Conservation (phyloP, 2,113 vertebrate species). For the Grammomys dolichurus region DNA sequence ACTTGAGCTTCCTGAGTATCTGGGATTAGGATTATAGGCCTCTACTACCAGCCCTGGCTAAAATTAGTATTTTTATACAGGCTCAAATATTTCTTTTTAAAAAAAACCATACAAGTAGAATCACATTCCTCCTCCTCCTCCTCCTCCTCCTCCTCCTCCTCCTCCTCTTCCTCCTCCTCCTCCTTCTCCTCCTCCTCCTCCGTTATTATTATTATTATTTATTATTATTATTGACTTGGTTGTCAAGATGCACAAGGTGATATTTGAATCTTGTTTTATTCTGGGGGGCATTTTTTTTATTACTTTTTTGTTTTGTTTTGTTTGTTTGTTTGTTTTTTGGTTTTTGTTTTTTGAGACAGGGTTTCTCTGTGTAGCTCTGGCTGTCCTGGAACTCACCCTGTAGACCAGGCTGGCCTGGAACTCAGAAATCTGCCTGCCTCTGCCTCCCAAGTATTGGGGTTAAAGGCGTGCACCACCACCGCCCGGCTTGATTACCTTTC, state of each 20-base stretch:
- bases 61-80: slow-evolving; percentile 24
- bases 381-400: no score
- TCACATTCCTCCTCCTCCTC: background rate
- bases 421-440: no score
- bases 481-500: background rate
- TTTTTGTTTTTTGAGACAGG: no score
- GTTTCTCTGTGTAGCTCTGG: no score
- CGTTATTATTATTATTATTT: no score
- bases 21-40: background rate
- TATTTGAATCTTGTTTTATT: background rate
- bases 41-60: background rate
- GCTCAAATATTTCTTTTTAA: background rate
- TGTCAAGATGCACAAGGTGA: slow-evolving; percentile 41
- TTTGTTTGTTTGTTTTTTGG: no score
- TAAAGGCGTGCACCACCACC: no score
- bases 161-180: no score
- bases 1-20: background rate
- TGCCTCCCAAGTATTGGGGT: no score
- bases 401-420: no score
- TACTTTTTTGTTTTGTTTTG: background rate
- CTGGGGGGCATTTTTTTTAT: background rate
- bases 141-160: no score
- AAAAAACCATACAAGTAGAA: background rate
- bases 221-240: background rate
- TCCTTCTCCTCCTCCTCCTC: background rate